Percentiles rank a stretch among this genome's conserved stretches.
Conservation (phyloP, 2,113 vertebrate species). For the Rhinichthys klamathensis region DNA sequence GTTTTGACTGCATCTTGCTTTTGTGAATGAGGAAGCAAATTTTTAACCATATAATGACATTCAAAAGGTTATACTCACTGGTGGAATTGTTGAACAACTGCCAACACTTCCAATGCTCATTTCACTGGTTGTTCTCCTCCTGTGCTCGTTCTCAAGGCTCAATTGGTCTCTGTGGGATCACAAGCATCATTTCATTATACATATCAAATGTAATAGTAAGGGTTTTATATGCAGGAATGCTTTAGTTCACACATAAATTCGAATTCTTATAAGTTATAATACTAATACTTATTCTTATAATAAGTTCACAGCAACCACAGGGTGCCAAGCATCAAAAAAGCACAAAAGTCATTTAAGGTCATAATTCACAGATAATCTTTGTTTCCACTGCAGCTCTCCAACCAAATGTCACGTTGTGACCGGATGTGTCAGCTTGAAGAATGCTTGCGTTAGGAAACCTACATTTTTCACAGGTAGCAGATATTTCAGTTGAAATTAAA, state of each 20-base stretch:
- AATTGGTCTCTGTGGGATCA: slow-evolving; percentile 78
- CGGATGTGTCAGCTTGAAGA: background rate
- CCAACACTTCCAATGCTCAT: slow-evolving; percentile 77
- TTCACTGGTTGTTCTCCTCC: slow-evolving; percentile 83
- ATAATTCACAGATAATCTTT: background rate
- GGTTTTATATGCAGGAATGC: background rate
- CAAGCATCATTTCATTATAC: background rate
- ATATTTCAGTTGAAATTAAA: background rate
- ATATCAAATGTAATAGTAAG: background rate
- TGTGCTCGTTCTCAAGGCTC: slow-evolving; percentile 70
- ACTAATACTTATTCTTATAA: too few relatives aligned
- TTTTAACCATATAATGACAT: background rate
- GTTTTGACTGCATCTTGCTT: background rate
- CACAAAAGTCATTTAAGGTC: background rate
- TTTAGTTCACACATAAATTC: background rate
- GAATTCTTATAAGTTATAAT: too few relatives aligned
- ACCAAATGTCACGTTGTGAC: background rate
- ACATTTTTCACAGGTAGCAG: background rate
- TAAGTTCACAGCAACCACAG: background rate
- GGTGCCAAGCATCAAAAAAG: background rate
- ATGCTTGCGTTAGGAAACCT: background rate
- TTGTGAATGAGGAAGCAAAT: background rate
- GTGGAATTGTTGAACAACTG: slow-evolving; percentile 92
- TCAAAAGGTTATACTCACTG: slow-evolving; percentile 72
- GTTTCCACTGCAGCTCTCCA: background rate